Percentiles rank a stretch among this genome's conserved stretches.
These are phyloP conservation scores for Diplodus puntazzo DNA, from an alignment of 2,797 vertebrate species.

Conservation along the genomic window DNA sequence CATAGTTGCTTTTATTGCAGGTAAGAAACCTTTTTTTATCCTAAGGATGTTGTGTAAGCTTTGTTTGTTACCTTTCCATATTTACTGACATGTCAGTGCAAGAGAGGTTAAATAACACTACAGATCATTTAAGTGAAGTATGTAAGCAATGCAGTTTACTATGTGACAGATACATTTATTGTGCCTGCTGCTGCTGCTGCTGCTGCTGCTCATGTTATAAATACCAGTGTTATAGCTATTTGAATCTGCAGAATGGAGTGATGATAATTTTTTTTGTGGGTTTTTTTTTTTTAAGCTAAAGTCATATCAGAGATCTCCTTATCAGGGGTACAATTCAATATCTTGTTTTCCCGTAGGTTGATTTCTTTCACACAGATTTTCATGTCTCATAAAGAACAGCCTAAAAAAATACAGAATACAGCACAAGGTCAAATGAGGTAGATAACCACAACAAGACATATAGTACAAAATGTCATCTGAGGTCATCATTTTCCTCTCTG, in stretches of 20 bases:
- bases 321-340: not conserved
- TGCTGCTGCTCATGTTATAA: too few relatives aligned
- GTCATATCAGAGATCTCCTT: not conserved
- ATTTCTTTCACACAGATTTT: too few relatives aligned
- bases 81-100: not conserved
- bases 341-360: not conserved
- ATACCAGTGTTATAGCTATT: too few relatives aligned
- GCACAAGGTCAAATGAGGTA: too few relatives aligned
- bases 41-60: not conserved
- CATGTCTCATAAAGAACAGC: too few relatives aligned
- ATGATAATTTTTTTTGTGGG: too few relatives aligned
- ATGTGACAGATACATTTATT: not conserved
- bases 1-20: conserved; percentile 63
- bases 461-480: not conserved
- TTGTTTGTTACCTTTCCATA: not conserved
- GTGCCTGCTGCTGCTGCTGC: too few relatives aligned
- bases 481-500: not conserved
- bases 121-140: not conserved
- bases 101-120: not conserved
- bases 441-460: not conserved
- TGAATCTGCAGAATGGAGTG: too few relatives aligned
- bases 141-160: too few relatives aligned
- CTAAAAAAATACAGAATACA: too few relatives aligned
- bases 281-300: not conserved
- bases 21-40: conserved; percentile 50